Evolutionary conservation across 2,113 vertebrate species (phyloP).

Genomic region (Eurystomus gularis): DNA sequence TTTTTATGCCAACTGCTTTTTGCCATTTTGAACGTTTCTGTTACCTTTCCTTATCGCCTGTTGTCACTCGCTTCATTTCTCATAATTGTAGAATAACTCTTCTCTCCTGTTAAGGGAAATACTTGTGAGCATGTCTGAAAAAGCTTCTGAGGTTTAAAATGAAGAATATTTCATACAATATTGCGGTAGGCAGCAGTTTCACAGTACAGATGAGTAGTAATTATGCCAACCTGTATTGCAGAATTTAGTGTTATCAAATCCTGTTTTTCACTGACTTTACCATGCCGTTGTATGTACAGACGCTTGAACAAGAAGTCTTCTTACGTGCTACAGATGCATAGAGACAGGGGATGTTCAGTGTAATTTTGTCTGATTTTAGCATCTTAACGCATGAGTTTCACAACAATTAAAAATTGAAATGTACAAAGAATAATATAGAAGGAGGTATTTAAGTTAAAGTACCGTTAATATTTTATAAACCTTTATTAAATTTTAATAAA

Average conservation of each 20-base stretch:
- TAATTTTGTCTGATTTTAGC: conserved; percentile 48
- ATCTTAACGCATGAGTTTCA: conserved; percentile 57
- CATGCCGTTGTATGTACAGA: neutral
- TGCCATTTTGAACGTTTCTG: neutral
- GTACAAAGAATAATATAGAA: conserved; percentile 64
- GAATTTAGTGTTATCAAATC: neutral
- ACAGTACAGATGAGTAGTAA: neutral
- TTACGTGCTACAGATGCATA: neutral
- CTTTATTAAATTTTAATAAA: conserved; percentile 74
- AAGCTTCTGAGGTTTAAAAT: neutral
- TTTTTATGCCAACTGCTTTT: neutral
- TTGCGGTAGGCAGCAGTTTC: neutral
- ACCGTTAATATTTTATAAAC: conserved; percentile 74
- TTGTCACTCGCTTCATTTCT: neutral
- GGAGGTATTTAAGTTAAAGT: conserved; percentile 56
- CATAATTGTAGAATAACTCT: neutral
- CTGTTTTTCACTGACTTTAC: neutral
- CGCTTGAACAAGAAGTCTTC: neutral
- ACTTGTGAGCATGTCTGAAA: neutral
- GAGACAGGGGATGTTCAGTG: conserved; percentile 16
- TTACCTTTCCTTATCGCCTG: neutral
- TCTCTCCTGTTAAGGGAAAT: conserved; percentile 4
- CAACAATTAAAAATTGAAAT: conserved; percentile 71
- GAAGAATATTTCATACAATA: neutral
- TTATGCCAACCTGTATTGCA: neutral